phyloP scores from a whole-genome alignment of 2,797 vertebrate genomes.

The Girardinus metallicus region DNA sequence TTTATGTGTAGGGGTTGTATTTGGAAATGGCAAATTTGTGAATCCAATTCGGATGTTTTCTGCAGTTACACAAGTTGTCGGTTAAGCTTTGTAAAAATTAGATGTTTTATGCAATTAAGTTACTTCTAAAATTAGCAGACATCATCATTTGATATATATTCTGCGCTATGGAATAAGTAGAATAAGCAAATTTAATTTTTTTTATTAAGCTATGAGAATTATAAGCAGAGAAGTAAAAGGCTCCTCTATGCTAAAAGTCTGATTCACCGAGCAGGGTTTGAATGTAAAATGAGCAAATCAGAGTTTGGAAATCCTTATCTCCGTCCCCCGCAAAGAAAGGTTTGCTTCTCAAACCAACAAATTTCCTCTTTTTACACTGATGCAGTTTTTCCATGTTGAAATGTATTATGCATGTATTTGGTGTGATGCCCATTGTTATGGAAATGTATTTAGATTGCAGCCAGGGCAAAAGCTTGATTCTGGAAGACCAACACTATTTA shows the following conservation, averaged over 20 bases:
- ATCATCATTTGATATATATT: not conserved
- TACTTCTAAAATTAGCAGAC: not conserved
- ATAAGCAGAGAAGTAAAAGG: not conserved
- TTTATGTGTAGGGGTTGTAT: not conserved
- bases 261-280: not conserved
- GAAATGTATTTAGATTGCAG: not conserved
- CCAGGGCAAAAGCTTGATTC: not conserved
- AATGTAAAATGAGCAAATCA: not conserved
- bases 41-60: not conserved
- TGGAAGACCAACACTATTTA: not conserved
- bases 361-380: not conserved
- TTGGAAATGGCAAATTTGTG: not conserved
- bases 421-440: not conserved
- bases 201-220: not conserved
- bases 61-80: not conserved
- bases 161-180: not conserved
- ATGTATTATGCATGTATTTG: not conserved
- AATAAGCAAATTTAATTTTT: too few species aligned
- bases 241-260: not conserved
- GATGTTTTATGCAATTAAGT: not conserved
- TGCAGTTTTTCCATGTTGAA: not conserved
- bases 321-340: not conserved
- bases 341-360: not conserved
- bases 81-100: not conserved
- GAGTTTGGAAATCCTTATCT: not conserved